A percentile compares a stretch with the other conserved stretches of the same genome.
These are phyloP conservation scores for Piscicola geometra DNA, from an alignment of 2,888 invertebrate species.

Conservation along the genomic window DNA sequence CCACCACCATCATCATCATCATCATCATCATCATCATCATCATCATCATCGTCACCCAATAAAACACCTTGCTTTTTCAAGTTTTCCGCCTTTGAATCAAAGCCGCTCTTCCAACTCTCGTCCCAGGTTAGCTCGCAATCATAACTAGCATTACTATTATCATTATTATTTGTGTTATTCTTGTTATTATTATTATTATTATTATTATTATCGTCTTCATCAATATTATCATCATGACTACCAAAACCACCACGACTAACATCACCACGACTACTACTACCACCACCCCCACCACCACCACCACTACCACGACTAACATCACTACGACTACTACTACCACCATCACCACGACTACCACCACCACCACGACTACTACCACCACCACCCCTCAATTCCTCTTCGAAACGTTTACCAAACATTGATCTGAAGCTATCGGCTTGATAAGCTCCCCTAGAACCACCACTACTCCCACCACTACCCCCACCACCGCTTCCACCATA, in stretches of 20 bases:
- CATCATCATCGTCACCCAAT: background rate
- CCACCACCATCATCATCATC: background rate
- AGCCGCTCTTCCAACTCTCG: too few species aligned
- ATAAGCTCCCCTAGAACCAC: too few species aligned
- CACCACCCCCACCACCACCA: background rate
- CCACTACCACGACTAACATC: background rate
- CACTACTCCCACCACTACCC: too few species aligned
- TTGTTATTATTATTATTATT: background rate
- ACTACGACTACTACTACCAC: background rate
- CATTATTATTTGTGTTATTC: background rate
- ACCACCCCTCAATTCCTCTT: background rate
- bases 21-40: background rate
- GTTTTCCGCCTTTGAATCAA: too few species aligned
- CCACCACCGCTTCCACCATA: background rate
- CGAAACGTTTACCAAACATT: too few species aligned
- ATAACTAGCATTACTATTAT: background rate
- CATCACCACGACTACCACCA: background rate
- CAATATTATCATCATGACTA: background rate
- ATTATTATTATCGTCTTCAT: background rate
- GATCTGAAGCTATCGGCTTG: too few species aligned
- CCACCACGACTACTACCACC: background rate
- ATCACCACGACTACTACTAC: background rate
- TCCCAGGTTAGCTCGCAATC: too few species aligned
- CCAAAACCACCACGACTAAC: background rate
- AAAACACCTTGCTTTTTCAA: too few species aligned